A percentile compares a stretch with the other conserved stretches of the same genome.
These are phyloP conservation scores for Temnothorax ravouxi DNA, from an alignment of 2,888 invertebrate genomes.

Conservation along the genomic window DNA sequence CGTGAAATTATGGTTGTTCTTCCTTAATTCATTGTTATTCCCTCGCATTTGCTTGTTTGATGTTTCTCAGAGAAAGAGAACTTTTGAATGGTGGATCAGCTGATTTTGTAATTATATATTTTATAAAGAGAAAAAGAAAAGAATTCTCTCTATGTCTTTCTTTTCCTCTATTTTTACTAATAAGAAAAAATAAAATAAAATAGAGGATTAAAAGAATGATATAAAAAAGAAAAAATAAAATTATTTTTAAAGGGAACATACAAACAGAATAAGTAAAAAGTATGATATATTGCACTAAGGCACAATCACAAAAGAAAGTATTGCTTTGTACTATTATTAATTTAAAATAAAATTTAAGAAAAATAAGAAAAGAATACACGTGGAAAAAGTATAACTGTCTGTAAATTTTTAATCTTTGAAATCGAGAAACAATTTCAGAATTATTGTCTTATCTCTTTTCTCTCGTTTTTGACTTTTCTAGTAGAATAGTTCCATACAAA, in stretches of 20 bases:
- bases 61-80: no score
- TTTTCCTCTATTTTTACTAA: background rate
- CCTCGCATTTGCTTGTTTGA: background rate
- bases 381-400: no score
- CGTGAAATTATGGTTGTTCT: no score
- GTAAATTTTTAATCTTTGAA: background rate
- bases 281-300: no score
- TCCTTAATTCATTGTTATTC: background rate
- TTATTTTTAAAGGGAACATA: no score
- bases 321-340: background rate
- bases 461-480: background rate
- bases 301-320: no score
- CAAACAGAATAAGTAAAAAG: no score
- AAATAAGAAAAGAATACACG: background rate
- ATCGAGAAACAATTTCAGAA: background rate
- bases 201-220: no score
- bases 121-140: background rate
- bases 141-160: background rate
- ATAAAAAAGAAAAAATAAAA: no score
- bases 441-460: background rate
- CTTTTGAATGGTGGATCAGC: no score
- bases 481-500: background rate
- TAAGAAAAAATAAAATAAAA: background rate
- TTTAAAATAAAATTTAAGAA: background rate
- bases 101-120: background rate